A percentile compares a stretch with the other conserved stretches of the same genome.
Evolutionary conservation across 2,888 invertebrate genomes (phyloP).

Genomic region (Zygogramma bicolorata): DNA sequence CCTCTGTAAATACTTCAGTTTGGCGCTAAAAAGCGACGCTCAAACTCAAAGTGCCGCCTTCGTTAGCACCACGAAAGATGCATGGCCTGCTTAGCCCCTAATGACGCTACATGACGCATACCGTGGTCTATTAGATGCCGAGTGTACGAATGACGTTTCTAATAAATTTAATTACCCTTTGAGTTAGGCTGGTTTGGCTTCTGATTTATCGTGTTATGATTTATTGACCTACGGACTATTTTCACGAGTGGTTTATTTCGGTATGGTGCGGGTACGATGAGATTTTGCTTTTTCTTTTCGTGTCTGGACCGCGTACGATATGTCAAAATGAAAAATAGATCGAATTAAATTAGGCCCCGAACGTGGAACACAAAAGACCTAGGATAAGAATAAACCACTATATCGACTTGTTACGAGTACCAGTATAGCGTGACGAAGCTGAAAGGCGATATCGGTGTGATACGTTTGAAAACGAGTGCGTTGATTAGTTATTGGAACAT

Average conservation of each 20-base stretch:
- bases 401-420: neutral
- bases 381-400: neutral
- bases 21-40: slow-evolving; percentile 41
- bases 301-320: neutral
- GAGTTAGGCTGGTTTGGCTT: slow-evolving; percentile 44
- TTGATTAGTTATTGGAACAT: too few relatives aligned
- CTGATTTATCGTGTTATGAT: slow-evolving; percentile 54
- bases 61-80: slow-evolving; percentile 56
- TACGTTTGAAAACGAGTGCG: neutral
- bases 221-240: slow-evolving; percentile 44
- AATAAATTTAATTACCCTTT: slow-evolving; percentile 56
- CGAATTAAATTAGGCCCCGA: slow-evolving; percentile 16
- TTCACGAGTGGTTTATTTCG: slow-evolving; percentile 49
- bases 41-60: slow-evolving; percentile 53
- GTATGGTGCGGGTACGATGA: slow-evolving; percentile 32
- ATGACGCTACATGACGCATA: slow-evolving; percentile 57
- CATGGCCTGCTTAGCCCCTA: slow-evolving; percentile 54
- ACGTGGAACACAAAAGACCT: neutral
- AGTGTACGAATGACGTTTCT: slow-evolving; percentile 52
- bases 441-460: neutral
- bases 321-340: slow-evolving; percentile 20
- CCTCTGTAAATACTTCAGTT: slow-evolving; percentile 35
- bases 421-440: neutral
- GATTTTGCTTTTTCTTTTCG: slow-evolving; percentile 13
- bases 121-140: slow-evolving; percentile 55